Percentiles rank a stretch among this genome's conserved stretches.
Conservation (phyloP, 2,888 invertebrate species). For the Pachliopta kotzebuea region DNA sequence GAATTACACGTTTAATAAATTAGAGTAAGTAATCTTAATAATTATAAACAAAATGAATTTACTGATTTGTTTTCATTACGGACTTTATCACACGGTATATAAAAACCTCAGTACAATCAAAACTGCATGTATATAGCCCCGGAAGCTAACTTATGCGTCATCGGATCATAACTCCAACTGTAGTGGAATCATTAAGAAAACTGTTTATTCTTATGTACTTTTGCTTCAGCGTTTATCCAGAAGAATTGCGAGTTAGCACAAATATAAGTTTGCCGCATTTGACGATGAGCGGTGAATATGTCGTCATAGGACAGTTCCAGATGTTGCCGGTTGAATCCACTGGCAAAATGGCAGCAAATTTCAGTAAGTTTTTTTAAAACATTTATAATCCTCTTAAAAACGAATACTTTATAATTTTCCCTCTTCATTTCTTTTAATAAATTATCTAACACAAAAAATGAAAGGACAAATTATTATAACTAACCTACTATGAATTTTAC, state of each 20-base stretch:
- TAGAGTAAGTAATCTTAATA: conserved; percentile 62
- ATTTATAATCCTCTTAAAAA: background rate
- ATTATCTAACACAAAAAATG: too few relatives aligned
- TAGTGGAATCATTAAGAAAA: too few relatives aligned
- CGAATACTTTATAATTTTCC: too few relatives aligned
- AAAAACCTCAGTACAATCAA: too few relatives aligned
- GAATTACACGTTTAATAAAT: conserved; percentile 71
- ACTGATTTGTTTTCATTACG: too few relatives aligned
- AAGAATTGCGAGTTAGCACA: conserved; percentile 64
- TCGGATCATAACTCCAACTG: too few relatives aligned
- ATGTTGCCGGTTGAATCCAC: conserved; percentile 80
- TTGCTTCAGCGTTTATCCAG: conserved; percentile 61
- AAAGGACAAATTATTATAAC: too few relatives aligned
- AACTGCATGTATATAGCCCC: too few relatives aligned
- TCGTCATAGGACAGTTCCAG: conserved; percentile 76
- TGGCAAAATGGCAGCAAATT: conserved; percentile 79
- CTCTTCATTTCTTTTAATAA: too few relatives aligned
- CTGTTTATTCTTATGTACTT: background rate
- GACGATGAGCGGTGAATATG: conserved; percentile 67
- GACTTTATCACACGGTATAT: too few relatives aligned
- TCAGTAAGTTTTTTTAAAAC: conserved; percentile 67
- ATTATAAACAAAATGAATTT: background rate
- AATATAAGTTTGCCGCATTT: conserved; percentile 68
- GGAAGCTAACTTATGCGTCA: too few relatives aligned
- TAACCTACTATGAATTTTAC: too few relatives aligned